Conservation (phyloP, 2,888 invertebrate genomes). For the Eupithecia vulgata region DNA sequence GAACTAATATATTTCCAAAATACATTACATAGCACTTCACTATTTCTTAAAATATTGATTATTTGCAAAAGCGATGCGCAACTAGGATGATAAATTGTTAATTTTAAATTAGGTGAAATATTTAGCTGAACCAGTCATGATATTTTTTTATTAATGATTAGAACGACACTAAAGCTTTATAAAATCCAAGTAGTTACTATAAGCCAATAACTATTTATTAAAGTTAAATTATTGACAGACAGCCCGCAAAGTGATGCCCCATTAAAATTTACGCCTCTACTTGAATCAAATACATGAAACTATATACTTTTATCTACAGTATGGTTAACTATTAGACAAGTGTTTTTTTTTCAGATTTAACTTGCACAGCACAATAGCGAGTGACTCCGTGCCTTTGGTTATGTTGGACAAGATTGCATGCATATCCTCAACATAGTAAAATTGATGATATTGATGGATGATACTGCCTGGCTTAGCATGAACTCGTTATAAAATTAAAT, state of each 20-base stretch:
- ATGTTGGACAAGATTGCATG: constrained; percentile 21
- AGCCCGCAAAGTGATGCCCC: background rate
- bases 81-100: constrained; percentile 23
- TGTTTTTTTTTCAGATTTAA: background rate
- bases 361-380: constrained; percentile 24
- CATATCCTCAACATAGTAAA: constrained; percentile 18
- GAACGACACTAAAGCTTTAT: background rate
- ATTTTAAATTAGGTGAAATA: constrained; percentile 9
- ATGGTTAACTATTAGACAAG: background rate
- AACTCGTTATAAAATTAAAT: background rate
- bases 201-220: background rate
- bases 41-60: constrained; percentile 42
- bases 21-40: constrained; percentile 45
- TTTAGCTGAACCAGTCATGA: background rate
- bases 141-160: background rate
- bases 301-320: background rate
- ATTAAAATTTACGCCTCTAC: background rate
- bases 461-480: background rate
- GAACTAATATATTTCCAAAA: constrained; percentile 61
- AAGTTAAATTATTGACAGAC: background rate
- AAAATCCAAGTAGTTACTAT: background rate
- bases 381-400: constrained; percentile 16
- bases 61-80: constrained; percentile 49
- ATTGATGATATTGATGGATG: constrained; percentile 5
- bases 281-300: background rate